Conservation (phyloP, 2,888 invertebrate genomes). For the Drosophila bunnanda region DNA sequence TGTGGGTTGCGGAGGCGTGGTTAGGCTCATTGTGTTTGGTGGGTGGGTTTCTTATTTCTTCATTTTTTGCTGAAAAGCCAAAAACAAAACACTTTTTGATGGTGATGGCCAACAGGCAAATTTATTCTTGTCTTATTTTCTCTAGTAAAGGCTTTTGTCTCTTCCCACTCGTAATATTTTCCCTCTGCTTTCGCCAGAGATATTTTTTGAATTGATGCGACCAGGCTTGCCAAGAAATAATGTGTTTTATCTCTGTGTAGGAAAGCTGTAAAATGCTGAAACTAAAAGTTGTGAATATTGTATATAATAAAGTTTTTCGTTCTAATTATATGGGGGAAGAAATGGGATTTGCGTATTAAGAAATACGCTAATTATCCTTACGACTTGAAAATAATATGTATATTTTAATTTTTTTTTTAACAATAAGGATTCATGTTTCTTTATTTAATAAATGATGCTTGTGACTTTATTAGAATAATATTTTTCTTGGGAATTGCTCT, state of each 20-base stretch:
- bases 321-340: too few relatives aligned
- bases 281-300: neutral
- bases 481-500: neutral
- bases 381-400: neutral
- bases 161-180: constrained; percentile 2
- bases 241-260: neutral
- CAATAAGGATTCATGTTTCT: neutral
- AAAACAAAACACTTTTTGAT: constrained; percentile 40
- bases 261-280: neutral
- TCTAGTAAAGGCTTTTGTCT: constrained; percentile 18
- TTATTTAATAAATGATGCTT: neutral
- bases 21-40: constrained; percentile 55
- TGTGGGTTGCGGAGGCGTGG: constrained; percentile 23
- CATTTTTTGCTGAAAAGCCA: constrained; percentile 1
- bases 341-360: too few relatives aligned
- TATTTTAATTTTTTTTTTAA: neutral
- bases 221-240: constrained; percentile 4
- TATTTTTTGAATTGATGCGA: constrained; percentile 19
- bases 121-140: constrained; percentile 55
- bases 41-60: constrained; percentile 4
- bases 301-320: too few relatives aligned
- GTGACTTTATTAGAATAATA: neutral
- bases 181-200: constrained; percentile 2
- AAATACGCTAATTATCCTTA: neutral
- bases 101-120: constrained; percentile 72